These are phyloP conservation scores for Carollia perspicillata DNA, from an alignment of 2,113 vertebrate species.

Conservation along the genomic window DNA sequence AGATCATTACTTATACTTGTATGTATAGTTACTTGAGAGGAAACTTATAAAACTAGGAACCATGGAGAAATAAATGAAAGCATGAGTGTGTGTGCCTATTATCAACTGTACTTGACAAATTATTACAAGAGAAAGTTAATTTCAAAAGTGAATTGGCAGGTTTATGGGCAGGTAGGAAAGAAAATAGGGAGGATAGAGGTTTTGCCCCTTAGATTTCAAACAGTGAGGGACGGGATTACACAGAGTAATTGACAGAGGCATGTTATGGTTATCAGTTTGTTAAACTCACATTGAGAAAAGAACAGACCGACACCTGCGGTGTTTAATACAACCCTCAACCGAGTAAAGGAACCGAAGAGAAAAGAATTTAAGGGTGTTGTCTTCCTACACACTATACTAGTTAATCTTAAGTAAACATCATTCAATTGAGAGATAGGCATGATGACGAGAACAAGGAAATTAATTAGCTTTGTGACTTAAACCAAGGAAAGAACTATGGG, in stretches of 20 bases:
- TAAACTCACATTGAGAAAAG: neutral
- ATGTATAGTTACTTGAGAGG: neutral
- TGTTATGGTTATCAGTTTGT: neutral
- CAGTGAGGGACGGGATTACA: neutral
- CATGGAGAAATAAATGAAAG: neutral
- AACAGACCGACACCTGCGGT: neutral
- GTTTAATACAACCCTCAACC: neutral
- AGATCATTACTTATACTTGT: neutral
- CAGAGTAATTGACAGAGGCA: neutral
- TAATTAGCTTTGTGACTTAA: neutral
- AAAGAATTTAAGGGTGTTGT: neutral
- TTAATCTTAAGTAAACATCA: neutral
- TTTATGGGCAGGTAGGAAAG: neutral
- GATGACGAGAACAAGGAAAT: neutral
- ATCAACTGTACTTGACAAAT: neutral
- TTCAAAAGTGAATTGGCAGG: neutral
- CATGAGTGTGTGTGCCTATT: neutral
- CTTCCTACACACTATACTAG: neutral
- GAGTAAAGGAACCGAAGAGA: neutral
- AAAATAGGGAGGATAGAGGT: neutral
- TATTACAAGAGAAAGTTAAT: neutral
- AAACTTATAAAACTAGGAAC: neutral
- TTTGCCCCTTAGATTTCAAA: neutral
- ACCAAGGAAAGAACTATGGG: neutral
- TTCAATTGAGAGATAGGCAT: neutral